Conservation (phyloP, 2,113 vertebrate species). For the Poecile atricapillus region DNA sequence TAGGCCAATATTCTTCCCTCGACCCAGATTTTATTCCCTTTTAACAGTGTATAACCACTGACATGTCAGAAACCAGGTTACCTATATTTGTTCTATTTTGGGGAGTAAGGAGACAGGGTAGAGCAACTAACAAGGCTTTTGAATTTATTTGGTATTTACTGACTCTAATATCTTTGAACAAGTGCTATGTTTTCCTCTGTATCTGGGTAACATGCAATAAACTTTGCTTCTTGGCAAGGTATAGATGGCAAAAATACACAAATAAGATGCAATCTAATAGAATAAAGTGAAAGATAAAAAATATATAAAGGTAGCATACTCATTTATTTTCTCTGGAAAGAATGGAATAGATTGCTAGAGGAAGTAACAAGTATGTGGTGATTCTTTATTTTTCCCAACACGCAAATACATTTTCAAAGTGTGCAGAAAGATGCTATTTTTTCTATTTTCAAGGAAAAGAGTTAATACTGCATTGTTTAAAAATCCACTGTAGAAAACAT, state of each 20-base stretch:
- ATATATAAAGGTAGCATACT: background rate
- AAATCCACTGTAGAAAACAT: background rate
- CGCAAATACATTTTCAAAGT: background rate
- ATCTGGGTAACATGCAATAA: background rate
- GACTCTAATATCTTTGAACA: background rate
- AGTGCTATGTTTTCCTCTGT: background rate
- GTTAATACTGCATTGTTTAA: background rate
- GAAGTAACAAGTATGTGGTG: background rate
- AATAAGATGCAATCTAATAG: background rate
- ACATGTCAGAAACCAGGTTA: conserved; percentile 26
- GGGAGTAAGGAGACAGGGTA: background rate
- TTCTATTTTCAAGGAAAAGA: background rate
- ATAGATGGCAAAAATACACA: background rate
- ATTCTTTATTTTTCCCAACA: background rate
- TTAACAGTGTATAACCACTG: background rate
- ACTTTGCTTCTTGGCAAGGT: background rate
- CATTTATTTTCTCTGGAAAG: background rate
- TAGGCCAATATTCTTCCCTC: background rate
- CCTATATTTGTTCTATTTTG: background rate
- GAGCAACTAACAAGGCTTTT: background rate
- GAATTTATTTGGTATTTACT: background rate
- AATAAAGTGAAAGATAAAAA: background rate
- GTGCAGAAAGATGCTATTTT: background rate
- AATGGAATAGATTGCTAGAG: background rate
- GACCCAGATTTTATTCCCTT: background rate